These are phyloP conservation scores for Labeo rohita DNA, from an alignment of 2,113 vertebrate species.

Conservation along the genomic window DNA sequence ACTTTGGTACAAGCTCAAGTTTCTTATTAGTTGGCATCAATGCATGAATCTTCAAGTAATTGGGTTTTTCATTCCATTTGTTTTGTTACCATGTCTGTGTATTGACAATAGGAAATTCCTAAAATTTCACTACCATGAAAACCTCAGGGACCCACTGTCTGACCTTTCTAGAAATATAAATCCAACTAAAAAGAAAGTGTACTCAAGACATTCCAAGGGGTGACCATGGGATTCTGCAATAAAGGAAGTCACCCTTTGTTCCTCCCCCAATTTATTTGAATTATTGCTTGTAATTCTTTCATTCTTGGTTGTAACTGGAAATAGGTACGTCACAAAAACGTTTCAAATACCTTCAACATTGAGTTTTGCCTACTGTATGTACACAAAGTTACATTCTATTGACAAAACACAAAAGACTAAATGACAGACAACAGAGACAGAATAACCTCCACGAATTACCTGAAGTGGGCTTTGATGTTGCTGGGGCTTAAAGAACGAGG, in stretches of 20 bases:
- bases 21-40: neutral
- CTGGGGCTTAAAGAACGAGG: conserved; percentile 94
- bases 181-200: neutral
- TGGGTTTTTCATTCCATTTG: neutral
- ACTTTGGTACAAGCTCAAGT: neutral
- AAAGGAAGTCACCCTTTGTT: neutral
- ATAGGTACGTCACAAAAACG: neutral
- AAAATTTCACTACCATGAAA: neutral
- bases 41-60: neutral
- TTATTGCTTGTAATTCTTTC: neutral
- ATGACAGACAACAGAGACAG: neutral
- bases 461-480: conserved; percentile 97
- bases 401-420: neutral
- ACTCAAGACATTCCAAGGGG: neutral
- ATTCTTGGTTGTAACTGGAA: neutral
- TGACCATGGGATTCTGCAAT: neutral
- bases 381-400: neutral
- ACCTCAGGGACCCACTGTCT: neutral
- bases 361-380: neutral
- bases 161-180: conserved; percentile 18
- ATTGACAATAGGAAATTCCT: neutral
- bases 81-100: neutral
- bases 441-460: conserved; percentile 70
- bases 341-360: neutral
- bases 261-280: neutral